Conservation (phyloP, 92 coral and sea anemone species). For the Metridium senile region DNA sequence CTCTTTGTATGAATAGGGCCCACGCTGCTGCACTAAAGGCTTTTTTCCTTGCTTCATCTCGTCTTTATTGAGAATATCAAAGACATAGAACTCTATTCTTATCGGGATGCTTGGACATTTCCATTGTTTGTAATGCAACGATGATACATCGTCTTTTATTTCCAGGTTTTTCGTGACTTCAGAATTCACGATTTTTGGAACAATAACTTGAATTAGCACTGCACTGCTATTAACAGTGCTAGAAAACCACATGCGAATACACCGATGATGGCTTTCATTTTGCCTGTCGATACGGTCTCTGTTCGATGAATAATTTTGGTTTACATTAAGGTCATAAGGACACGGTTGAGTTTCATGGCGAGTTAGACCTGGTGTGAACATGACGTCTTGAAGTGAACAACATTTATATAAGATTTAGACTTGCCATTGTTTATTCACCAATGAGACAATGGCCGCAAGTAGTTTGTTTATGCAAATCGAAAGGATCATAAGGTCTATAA, state of each 20-base stretch:
- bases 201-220: slow-evolving; percentile 38
- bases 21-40: slow-evolving; percentile 67
- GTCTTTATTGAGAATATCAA: slow-evolving; percentile 60
- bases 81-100: slow-evolving; percentile 64
- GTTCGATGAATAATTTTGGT: too few species aligned
- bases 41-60: slow-evolving; percentile 61
- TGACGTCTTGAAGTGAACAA: too few species aligned
- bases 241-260: slow-evolving; percentile 37
- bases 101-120: slow-evolving; percentile 68
- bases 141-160: slow-evolving; percentile 44
- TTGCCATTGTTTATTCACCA: too few species aligned
- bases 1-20: slow-evolving; percentile 77
- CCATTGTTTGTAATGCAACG: slow-evolving; percentile 62
- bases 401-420: too few species aligned
- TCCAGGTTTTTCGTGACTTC: slow-evolving; percentile 62
- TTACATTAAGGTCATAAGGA: too few species aligned
- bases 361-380: too few species aligned
- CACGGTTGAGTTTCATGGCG: too few species aligned
- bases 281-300: background rate
- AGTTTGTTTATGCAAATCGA: too few species aligned
- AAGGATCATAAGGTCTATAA: too few species aligned
- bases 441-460: too few species aligned
- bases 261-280: slow-evolving; percentile 5
- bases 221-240: slow-evolving; percentile 30
- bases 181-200: slow-evolving; percentile 37